Percentiles rank a stretch among this genome's conserved stretches.
Conservation (phyloP, 2,113 vertebrate species). For the Psophia crepitans region DNA sequence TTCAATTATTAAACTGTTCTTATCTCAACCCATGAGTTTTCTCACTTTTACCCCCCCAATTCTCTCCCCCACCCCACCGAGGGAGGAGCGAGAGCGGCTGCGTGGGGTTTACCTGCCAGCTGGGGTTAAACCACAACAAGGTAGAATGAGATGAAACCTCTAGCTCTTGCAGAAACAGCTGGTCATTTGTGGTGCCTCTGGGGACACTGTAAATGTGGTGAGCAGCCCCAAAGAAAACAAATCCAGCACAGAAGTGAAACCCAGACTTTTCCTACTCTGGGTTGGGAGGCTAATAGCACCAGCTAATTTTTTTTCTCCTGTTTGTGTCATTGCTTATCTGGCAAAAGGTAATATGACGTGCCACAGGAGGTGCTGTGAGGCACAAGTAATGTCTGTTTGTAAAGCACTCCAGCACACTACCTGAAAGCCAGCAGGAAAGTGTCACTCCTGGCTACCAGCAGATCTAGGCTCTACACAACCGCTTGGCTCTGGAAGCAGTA, state of each 20-base stretch:
- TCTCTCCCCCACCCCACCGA: not conserved
- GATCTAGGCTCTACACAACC: not conserved
- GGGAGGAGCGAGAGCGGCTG: not conserved
- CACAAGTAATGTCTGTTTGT: slow-evolving; percentile 20
- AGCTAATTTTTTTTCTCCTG: not conserved
- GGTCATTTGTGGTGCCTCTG: not conserved
- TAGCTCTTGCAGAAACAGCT: not conserved
- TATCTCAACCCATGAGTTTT: not conserved
- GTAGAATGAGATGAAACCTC: not conserved
- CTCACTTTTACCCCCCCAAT: not conserved
- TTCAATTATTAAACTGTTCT: no score
- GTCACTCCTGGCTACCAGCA: not conserved
- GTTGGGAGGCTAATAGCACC: not conserved
- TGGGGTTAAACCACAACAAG: no score
- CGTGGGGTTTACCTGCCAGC: not conserved
- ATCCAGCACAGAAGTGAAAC: not conserved
- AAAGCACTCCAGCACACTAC: not conserved
- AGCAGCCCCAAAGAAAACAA: not conserved
- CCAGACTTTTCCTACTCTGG: not conserved
- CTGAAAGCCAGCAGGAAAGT: not conserved
- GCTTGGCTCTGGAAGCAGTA: not conserved
- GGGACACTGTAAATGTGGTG: not conserved
- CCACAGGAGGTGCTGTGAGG: not conserved
- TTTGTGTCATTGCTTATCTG: not conserved
- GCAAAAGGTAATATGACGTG: not conserved